Percentiles rank a stretch among this genome's conserved stretches.
Conservation (phyloP, 2,113 vertebrate genomes). For the Amblyopsis rosae region DNA sequence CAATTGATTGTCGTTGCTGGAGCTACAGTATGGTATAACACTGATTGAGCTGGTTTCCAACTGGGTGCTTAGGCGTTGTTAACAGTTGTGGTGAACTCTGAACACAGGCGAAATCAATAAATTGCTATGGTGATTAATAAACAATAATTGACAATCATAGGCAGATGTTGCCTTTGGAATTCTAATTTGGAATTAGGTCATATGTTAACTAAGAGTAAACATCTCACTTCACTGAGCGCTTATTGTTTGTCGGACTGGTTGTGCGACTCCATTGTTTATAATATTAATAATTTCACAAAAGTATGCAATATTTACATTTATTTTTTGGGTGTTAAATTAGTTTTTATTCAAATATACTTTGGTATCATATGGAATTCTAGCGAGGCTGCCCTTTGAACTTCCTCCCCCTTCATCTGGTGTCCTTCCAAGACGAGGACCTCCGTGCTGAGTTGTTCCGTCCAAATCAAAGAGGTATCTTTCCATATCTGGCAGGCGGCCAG, state of each 20-base stretch:
- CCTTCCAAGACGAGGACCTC: slow-evolving; percentile 53
- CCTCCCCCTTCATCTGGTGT: slow-evolving; percentile 50
- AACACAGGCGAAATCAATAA: neutral
- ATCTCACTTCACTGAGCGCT: too few species aligned
- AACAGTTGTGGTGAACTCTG: neutral
- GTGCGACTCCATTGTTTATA: too few species aligned
- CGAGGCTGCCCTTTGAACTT: slow-evolving; percentile 57
- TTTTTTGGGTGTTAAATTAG: neutral
- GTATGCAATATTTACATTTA: neutral
- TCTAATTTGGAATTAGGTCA: slow-evolving; percentile 13
- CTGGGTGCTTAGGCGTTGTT: too few species aligned
- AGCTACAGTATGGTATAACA: neutral
- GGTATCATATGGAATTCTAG: slow-evolving; percentile 21
- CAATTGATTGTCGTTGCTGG: slow-evolving; percentile 21
- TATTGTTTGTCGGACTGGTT: too few species aligned
- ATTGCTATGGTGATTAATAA: slow-evolving; percentile 42
- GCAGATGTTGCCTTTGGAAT: slow-evolving; percentile 9
- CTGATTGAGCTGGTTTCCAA: too few species aligned
- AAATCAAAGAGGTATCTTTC: slow-evolving; percentile 48
- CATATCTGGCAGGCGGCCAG: slow-evolving; percentile 39
- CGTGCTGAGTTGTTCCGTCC: slow-evolving; percentile 44
- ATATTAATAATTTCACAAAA: too few species aligned
- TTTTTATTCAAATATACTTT: neutral
- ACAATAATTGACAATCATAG: slow-evolving; percentile 22
- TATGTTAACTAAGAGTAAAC: too few species aligned